Base-by-base conservation (phyloP, 2,797 vertebrate genomes). In the Steatocranus sp. region DNA sequence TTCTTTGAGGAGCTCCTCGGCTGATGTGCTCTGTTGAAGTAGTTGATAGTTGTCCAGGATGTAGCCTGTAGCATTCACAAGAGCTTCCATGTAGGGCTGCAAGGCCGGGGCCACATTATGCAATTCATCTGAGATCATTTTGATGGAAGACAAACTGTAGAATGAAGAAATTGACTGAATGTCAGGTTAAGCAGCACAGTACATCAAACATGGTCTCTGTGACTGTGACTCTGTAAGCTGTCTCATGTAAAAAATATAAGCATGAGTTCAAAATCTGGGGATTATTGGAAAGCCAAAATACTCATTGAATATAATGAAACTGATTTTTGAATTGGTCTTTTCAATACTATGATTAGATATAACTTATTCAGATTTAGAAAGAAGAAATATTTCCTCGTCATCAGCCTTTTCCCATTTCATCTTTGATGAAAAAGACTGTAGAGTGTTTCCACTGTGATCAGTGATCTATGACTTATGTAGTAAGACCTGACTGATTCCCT, bases 401-500 rank as follows among this genome's bases (percentile, higher is more conserved):
- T 78, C 76, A 18, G 74, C 14, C 73, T 88, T 86, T 89, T 79
- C 80, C 68, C 23, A 89, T 90, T 89, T 83, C 46, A 86, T 87
- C 36, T 78, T 53, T 8, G 87, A 89, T 90, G n/a, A 68, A 89
- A 70, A 70, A 88, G 73, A 93, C 83, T 83, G 27, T 54, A 14
- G 83, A 86, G 83, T 80, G 85, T 89, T 85, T 92, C 79, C 82
- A 58, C 86, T 88, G 56, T 83, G 90, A 93, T 92, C 87, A 93
- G 80, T 91, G 87, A 91, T 91, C 88, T 92, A 90, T 88, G 88
- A 84, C 83, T 92, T 84, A 84, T 87, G 83, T 78, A 87, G 81
- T 91, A 85, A 89, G 79, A 92, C 82, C 78, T 91, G 91, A 95
- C 89, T 90, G 89, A 95, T 95, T 95, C 76, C 82, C 83, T 32